These are phyloP conservation scores for Agapornis canus DNA, from an alignment of 2,797 vertebrate species.

Conservation along the genomic window DNA sequence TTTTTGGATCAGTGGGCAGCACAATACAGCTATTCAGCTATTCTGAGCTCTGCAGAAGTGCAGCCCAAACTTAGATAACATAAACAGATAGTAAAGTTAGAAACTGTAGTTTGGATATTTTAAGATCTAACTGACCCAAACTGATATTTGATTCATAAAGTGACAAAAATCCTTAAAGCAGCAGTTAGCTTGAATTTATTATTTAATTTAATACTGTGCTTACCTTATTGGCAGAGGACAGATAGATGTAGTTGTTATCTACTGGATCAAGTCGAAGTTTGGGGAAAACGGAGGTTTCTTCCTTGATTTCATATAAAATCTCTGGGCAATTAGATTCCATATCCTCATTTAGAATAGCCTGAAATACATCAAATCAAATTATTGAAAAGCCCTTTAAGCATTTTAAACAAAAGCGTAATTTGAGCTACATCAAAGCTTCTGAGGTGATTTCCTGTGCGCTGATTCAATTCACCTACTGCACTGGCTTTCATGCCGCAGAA, in stretches of 20 bases:
- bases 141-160: neutral
- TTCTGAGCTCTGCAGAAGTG: neutral
- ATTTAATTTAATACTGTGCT: conserved; percentile 3
- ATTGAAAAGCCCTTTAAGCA: neutral
- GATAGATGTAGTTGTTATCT: conserved; percentile 78
- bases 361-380: conserved; percentile 48
- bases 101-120: neutral
- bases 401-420: neutral
- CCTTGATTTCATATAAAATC: conserved; percentile 79
- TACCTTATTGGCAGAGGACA: conserved; percentile 79
- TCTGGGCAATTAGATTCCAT: conserved; percentile 80
- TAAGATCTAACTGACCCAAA: neutral
- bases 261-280: conserved; percentile 78
- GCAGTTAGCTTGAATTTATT: neutral
- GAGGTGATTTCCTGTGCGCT: neutral
- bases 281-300: conserved; percentile 78
- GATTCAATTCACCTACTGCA: neutral
- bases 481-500: neutral
- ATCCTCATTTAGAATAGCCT: conserved; percentile 79
- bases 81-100: neutral
- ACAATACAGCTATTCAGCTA: neutral
- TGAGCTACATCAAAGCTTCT: neutral
- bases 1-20: neutral
- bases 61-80: neutral
- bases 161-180: neutral